Evolutionary conservation across 2,888 invertebrate genomes (phyloP).

Genomic region (Melieria crassipennis): DNA sequence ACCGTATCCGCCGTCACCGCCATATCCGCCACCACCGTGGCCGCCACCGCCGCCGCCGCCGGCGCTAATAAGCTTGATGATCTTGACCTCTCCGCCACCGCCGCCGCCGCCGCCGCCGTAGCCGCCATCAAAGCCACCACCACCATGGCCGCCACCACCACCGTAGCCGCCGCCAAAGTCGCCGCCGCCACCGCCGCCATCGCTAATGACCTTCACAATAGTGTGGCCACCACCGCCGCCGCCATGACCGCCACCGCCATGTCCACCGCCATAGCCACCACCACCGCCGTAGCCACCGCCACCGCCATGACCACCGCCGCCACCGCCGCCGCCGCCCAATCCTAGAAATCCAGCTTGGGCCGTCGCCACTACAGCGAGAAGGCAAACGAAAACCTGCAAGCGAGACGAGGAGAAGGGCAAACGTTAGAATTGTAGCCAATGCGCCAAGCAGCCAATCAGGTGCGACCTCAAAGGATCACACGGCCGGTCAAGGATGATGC

Average conservation of each 20-base stretch:
- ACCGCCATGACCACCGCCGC: slow-evolving; percentile 31
- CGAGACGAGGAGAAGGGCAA: not conserved
- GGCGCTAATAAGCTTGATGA: slow-evolving; percentile 28
- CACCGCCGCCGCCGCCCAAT: slow-evolving; percentile 25
- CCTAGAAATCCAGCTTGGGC: slow-evolving; percentile 42
- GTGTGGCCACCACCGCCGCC: slow-evolving; percentile 16
- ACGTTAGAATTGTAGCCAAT: not conserved
- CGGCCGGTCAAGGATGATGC: not conserved
- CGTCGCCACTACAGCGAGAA: slow-evolving; percentile 41
- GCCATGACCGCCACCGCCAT: slow-evolving; percentile 31
- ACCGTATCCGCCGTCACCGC: slow-evolving; percentile 12
- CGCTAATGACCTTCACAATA: slow-evolving; percentile 31
- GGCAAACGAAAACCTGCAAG: slow-evolving; percentile 44
- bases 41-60: slow-evolving; percentile 29
- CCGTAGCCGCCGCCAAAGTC: slow-evolving; percentile 24
- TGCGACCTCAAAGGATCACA: not conserved
- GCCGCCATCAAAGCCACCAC: slow-evolving; percentile 30
- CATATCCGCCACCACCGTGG: slow-evolving; percentile 26
- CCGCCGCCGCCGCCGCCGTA: slow-evolving; percentile 32
- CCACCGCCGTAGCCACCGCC: slow-evolving; percentile 40
- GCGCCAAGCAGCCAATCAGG: too few relatives aligned
- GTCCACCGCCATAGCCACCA: slow-evolving; percentile 33
- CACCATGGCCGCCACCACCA: slow-evolving; percentile 19
- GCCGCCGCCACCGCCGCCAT: slow-evolving; percentile 28
- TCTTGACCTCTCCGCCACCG: slow-evolving; percentile 30